Evolutionary conservation across 2,888 invertebrate species (phyloP).

Genomic region (Gasteruption jaculator): DNA sequence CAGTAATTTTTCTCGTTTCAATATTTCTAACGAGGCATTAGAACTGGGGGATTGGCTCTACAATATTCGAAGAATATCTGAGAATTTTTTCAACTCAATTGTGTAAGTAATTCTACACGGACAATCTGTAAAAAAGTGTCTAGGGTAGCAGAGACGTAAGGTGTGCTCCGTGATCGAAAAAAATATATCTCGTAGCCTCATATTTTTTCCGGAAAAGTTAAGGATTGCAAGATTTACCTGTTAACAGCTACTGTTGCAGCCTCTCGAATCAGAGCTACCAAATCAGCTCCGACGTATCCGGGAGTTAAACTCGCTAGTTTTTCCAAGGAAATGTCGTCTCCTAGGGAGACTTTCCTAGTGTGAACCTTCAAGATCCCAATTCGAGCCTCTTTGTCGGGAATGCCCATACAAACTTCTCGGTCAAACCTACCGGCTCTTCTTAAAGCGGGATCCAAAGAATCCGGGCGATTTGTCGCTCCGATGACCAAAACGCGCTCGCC

Average conservation of each 20-base stretch:
- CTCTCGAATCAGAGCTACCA: constrained; percentile 80
- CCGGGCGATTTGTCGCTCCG: constrained; percentile 94
- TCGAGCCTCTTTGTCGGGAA: constrained; percentile 82
- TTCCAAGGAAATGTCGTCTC: constrained; percentile 67
- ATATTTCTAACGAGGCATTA: no score
- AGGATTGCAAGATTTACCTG: constrained; percentile 52
- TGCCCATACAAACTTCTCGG: constrained; percentile 88
- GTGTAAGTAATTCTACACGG: no score
- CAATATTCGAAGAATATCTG: no score
- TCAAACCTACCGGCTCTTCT: constrained; percentile 91
- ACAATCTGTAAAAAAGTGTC: no score
- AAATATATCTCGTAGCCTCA: no score
- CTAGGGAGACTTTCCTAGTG: constrained; percentile 67
- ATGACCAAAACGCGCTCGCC: constrained; percentile 74
- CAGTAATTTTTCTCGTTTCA: no score
- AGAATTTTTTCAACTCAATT: no score
- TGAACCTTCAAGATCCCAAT: constrained; percentile 72
- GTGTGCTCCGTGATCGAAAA: no score
- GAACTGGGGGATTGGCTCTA: no score
- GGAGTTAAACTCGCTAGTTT: constrained; percentile 82
- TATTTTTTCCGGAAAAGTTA: no score
- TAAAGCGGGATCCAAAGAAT: constrained; percentile 87
- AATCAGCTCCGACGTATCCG: constrained; percentile 94
- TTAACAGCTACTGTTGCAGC: constrained; percentile 86
- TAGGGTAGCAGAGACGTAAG: no score